Evolutionary conservation across 2,113 vertebrate genomes (phyloP).

Genomic region (Zosterops hypoxanthus): DNA sequence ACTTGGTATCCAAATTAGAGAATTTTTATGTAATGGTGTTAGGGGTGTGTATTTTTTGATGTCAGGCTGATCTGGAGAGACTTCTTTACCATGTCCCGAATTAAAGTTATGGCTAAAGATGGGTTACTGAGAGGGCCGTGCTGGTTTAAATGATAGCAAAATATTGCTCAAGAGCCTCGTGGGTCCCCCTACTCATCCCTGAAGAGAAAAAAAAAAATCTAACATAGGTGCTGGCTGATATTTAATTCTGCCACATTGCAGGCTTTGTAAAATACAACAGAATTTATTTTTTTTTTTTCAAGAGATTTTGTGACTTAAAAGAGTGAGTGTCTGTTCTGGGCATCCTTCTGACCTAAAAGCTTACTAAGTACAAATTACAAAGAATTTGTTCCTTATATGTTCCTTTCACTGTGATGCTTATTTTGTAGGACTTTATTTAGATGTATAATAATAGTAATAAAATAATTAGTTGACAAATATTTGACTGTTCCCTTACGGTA

Average conservation of each 20-base stretch:
- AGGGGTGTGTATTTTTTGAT: not conserved
- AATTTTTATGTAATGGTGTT: not conserved
- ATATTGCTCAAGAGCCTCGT: not conserved
- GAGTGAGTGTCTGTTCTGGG: not conserved
- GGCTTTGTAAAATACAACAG: not conserved
- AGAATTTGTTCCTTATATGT: not conserved
- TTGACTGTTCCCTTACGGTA: not conserved
- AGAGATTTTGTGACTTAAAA: not conserved
- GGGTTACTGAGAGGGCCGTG: not conserved
- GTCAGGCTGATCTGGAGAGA: not conserved
- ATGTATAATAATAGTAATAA: not conserved
- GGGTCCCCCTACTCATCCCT: not conserved
- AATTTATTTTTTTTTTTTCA: not conserved
- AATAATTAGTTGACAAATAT: not conserved
- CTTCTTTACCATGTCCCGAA: not conserved
- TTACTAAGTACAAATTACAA: not conserved
- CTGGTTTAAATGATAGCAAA: not conserved
- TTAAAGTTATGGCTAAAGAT: not conserved
- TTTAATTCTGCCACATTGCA: not conserved
- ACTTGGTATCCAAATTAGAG: not conserved
- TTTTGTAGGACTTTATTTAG: not conserved
- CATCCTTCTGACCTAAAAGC: conserved; percentile 55
- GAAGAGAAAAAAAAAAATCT: not conserved
- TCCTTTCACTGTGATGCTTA: not conserved
- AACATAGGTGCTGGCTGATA: not conserved